Conservation (phyloP, 2,113 vertebrate species). For the western clawed frog (Xenopus tropicalis) region DNA sequence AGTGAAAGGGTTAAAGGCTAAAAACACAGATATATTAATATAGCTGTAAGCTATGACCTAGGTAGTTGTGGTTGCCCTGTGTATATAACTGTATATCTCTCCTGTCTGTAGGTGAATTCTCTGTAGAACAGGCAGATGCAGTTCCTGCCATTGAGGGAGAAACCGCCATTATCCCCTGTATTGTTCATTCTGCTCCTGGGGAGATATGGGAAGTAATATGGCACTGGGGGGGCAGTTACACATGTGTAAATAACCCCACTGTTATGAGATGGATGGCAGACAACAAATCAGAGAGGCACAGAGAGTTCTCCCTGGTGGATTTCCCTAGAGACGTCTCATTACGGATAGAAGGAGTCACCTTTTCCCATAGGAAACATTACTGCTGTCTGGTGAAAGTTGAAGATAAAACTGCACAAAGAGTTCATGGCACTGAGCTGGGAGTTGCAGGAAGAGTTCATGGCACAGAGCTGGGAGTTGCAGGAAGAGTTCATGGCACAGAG, state of each 20-base stretch:
- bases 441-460: no score
- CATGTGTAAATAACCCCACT: background rate
- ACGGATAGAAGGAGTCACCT: background rate
- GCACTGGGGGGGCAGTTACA: background rate
- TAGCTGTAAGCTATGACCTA: no score
- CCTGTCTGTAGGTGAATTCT: background rate
- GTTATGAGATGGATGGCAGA: background rate
- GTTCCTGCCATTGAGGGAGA: background rate
- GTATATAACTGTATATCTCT: no score
- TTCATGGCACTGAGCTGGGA: background rate
- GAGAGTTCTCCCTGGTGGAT: background rate
- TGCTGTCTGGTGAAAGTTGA: background rate
- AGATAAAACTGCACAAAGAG: background rate
- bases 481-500: no score
- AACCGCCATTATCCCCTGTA: background rate
- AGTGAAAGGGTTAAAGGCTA: no score
- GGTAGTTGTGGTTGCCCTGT: no score
- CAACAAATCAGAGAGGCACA: background rate
- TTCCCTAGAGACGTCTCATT: slow-evolving; percentile 2
- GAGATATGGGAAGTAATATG: background rate
- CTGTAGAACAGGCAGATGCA: slow-evolving; percentile 14
- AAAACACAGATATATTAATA: no score
- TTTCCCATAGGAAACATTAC: background rate
- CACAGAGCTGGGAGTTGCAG: no score
- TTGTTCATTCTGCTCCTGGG: background rate